Percentiles rank a stretch among this genome's conserved stretches.
Conservation (phyloP, 2,797 vertebrate species). For the Xenopus petersii region DNA sequence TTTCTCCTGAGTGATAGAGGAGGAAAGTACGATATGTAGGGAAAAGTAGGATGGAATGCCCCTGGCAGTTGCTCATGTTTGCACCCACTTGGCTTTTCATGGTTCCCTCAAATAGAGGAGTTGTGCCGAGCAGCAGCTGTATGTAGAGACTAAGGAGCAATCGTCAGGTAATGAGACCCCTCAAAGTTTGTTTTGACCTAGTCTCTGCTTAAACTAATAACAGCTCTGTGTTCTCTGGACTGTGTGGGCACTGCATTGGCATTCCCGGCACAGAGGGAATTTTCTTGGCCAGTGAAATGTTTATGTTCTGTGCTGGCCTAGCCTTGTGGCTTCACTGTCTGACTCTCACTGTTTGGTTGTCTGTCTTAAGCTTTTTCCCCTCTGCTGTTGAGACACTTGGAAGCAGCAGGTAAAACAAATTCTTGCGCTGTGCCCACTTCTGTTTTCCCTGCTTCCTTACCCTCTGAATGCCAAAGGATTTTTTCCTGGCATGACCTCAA, state of each 20-base stretch:
- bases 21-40: no score
- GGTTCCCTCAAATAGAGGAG: no score
- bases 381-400: background rate
- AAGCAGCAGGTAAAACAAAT: background rate
- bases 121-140: no score
- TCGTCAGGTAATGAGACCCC: background rate
- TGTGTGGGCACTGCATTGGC: background rate
- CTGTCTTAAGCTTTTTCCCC: background rate
- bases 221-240: background rate
- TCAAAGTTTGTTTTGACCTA: background rate
- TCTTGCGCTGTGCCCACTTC: background rate
- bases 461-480: background rate
- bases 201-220: no score
- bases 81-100: no score
- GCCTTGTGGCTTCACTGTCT: conserved; percentile 45
- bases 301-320: conserved; percentile 31
- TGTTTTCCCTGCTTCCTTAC: conserved; percentile 25
- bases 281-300: conserved; percentile 16
- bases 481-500: no score
- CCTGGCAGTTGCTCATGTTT: no score
- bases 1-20: no score
- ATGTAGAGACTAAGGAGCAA: no score
- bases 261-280: conserved; percentile 9
- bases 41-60: no score
- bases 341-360: conserved; percentile 13